Base-by-base conservation (phyloP, 2,888 invertebrate species). In the Ichneumoninae sp. region DNA sequence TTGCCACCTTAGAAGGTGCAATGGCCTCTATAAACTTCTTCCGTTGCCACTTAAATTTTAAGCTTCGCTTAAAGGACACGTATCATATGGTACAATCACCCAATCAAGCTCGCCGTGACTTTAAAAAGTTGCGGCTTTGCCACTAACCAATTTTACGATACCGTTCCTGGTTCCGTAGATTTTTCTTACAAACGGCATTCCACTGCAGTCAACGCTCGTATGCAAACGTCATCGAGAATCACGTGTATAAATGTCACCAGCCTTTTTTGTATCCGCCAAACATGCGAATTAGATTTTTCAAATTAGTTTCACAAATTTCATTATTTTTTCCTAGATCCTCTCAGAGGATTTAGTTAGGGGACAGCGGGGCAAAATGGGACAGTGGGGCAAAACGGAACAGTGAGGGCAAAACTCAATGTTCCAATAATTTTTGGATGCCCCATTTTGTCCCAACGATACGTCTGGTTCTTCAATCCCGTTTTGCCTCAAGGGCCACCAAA, bases 101-200 rank as follows among this genome's bases (percentile, higher is more conserved):
- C 80, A 80, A 80, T 80, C 68, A 80, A 80, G 57, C 36, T 33
- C 36, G 68, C n/a, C 26, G 33, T 57, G 68, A 6, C 74, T 74
- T 47, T 19, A 54, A 62, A 47, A 16, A 47, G 19, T 40, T 72
- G 65, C 66, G 68, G 50, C 57, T 54, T 66, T 57, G 47, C 66
- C 66, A 16, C 30, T 26, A n/a, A 50, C 22, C 19, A 36, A 33
- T 26, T 44, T 22, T 33, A 70, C 72, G 54, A 2, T 54, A 72
- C 44, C 33, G 44, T 50, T 30, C 62, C 16, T 4, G 30, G 10
- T 40, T 30, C 26, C 22, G 57, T 57, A 2, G 0, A 19, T 19
- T 19, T 54, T 8, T 54, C 54, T 7, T 22, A 8, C 1, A 8
- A 22, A 54, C 2, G 22, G 6, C 3, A 54, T 54, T 19, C 10